These are phyloP conservation scores for Eumaeus atala DNA, from an alignment of 1,140 invertebrate species.

Conservation along the genomic window DNA sequence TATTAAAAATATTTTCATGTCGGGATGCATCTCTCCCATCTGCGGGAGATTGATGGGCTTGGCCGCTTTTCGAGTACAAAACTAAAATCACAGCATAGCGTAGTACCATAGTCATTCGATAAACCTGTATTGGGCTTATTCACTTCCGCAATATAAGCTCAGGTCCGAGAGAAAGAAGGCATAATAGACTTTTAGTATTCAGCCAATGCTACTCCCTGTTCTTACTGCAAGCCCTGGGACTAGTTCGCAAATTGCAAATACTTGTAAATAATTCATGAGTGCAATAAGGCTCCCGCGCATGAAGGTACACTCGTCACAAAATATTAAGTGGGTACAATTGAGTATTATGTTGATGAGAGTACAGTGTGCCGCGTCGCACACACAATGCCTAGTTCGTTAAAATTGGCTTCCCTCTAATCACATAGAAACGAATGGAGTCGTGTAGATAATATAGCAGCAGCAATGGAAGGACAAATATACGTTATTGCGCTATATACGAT, in stretches of 20 bases:
- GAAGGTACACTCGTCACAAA: constrained; percentile 50
- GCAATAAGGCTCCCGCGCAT: too few species aligned
- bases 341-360: constrained; percentile 49
- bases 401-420: constrained; percentile 32
- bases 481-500: too few species aligned
- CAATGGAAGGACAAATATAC: too few species aligned
- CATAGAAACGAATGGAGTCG: constrained; percentile 21
- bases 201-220: too few species aligned
- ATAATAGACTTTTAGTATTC: too few species aligned
- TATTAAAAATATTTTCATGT: too few species aligned
- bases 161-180: too few species aligned
- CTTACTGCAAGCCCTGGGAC: too few species aligned
- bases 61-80: constrained; percentile 24
- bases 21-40: too few species aligned
- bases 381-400: constrained; percentile 59
- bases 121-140: background rate
- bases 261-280: constrained; percentile 4
- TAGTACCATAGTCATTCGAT: background rate
- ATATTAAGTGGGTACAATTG: constrained; percentile 59
- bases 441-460: background rate
- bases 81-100: constrained; percentile 4
- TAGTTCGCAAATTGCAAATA: constrained; percentile 1
- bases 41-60: too few species aligned
- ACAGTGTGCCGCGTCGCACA: constrained; percentile 21
- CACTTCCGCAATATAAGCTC: too few species aligned